phyloP scores from a whole-genome alignment of 2,113 vertebrate species.

The Sylvietta virens region DNA sequence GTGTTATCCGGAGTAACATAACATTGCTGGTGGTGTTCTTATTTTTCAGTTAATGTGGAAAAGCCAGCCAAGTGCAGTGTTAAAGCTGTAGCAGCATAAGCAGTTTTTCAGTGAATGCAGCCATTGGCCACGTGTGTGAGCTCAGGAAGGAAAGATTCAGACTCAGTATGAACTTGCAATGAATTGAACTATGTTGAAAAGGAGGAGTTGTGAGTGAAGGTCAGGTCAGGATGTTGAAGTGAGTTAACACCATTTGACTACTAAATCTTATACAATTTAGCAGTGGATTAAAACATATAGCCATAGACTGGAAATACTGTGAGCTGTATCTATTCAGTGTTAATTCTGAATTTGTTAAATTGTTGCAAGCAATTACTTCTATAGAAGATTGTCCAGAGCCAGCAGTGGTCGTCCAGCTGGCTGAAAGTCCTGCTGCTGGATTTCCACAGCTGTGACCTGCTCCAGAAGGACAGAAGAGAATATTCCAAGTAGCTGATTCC shows the following conservation, averaged over 20 bases:
- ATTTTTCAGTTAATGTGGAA: not conserved
- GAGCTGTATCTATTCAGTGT: not conserved
- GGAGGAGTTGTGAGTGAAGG: not conserved
- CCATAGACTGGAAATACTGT: not conserved
- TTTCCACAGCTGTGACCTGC: not conserved
- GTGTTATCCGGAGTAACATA: not conserved
- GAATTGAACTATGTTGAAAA: not conserved
- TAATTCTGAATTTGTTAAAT: not conserved
- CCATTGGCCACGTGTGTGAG: not conserved
- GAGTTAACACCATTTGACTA: not conserved
- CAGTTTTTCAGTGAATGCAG: not conserved
- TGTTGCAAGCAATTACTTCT: not conserved
- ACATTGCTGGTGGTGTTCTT: not conserved
- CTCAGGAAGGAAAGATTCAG: not conserved
- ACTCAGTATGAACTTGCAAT: not conserved
- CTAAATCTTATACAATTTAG: not conserved
- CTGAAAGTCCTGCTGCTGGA: not conserved
- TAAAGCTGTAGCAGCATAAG: not conserved
- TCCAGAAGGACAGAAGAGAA: not conserved
- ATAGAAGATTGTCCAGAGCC: not conserved
- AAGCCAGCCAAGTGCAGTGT: not conserved
- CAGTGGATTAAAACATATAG: not conserved
- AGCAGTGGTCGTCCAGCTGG: not conserved
- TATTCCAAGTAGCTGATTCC: not conserved
- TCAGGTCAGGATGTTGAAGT: not conserved